Percentiles rank a stretch among this genome's conserved stretches.
These are phyloP conservation scores for Apodemus sylvaticus DNA, from an alignment of 2,113 vertebrate genomes.

Conservation along the genomic window DNA sequence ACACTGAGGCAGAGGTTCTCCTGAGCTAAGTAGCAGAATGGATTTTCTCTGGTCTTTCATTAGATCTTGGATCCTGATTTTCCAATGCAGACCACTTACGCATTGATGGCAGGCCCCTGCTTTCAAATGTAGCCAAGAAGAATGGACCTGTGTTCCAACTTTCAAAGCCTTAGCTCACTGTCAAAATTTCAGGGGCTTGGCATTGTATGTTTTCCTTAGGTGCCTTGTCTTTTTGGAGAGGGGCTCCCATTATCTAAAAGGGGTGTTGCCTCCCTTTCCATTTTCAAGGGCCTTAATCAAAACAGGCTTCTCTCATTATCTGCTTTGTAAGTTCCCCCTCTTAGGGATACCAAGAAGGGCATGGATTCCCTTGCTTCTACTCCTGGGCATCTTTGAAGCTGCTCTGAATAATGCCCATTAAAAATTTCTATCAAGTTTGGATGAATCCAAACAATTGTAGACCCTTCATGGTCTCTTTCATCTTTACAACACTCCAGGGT, in stretches of 20 bases:
- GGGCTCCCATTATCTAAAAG: not conserved
- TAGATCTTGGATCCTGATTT: conserved; percentile 43
- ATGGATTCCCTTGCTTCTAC: not conserved
- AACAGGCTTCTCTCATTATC: not conserved
- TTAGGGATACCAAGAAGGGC: not conserved
- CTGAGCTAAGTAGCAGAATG: not conserved
- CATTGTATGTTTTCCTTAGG: not conserved
- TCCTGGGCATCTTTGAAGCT: not conserved
- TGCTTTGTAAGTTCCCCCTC: not conserved
- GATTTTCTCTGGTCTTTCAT: conserved; percentile 41
- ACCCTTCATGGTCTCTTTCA: not conserved
- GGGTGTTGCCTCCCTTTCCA: not conserved
- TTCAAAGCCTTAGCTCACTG: not conserved
- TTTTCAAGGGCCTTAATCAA: not conserved
- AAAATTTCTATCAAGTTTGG: not conserved
- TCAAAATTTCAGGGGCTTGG: not conserved
- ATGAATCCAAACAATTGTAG: not conserved
- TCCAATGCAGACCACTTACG: not conserved
- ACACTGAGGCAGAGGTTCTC: not conserved
- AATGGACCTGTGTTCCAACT: not conserved
- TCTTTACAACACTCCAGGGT: not conserved
- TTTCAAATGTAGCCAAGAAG: conserved; percentile 50
- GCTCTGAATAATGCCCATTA: not conserved
- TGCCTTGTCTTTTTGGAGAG: not conserved
- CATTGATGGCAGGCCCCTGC: not conserved